Evolutionary conservation across 2,888 invertebrate species (phyloP).

Genomic region (Drosophila phalerata): DNA sequence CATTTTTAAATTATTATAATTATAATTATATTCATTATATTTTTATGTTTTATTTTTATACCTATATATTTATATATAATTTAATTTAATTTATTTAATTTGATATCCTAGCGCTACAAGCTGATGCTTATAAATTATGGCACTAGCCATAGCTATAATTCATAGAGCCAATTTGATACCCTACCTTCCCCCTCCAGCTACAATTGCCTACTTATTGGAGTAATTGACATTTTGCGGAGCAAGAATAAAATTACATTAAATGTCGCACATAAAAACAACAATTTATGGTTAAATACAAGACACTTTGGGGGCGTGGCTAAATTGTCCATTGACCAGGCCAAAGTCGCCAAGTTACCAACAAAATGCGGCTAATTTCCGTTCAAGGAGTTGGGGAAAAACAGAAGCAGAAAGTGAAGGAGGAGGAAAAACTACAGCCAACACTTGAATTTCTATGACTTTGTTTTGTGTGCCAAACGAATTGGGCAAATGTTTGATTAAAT

Average conservation of each 20-base stretch:
- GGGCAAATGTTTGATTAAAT: conserved; percentile 59
- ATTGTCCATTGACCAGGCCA: conserved; percentile 23
- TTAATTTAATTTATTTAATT: no score
- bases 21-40: no score
- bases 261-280: conserved; percentile 44
- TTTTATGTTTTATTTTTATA: no score
- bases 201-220: neutral
- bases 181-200: neutral
- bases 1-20: neutral
- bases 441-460: conserved; percentile 45
- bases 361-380: conserved; percentile 49
- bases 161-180: no score
- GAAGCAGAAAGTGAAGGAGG: neutral
- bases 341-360: conserved; percentile 15
- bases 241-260: conserved; percentile 19
- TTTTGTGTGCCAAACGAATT: conserved; percentile 32
- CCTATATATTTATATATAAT: no score
- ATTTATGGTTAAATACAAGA: conserved; percentile 45
- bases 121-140: no score
- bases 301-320: conserved; percentile 12
- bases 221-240: neutral
- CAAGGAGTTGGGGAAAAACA: neutral
- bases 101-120: no score
- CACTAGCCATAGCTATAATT: no score
- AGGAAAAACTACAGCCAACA: conserved; percentile 18